Percentiles rank a stretch among this genome's conserved stretches.
phyloP scores from a whole-genome alignment of 2,888 invertebrate genomes.

The Ichneumon xanthorius region DNA sequence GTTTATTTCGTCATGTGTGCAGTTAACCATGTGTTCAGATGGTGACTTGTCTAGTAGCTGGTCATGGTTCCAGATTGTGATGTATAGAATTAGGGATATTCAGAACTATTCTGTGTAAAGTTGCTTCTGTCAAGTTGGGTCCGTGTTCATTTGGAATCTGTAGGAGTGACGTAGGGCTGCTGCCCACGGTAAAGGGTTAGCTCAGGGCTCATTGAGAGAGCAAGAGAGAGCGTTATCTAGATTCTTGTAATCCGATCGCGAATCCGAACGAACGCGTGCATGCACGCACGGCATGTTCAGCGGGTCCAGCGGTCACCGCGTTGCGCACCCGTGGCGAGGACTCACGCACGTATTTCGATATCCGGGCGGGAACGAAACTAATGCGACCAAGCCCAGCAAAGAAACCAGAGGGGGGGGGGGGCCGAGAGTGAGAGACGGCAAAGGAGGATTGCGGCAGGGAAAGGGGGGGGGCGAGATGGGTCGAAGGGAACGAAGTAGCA shows the following conservation, averaged over 20 bases:
- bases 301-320: slow-evolving; percentile 57
- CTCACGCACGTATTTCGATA: slow-evolving; percentile 53
- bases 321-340: slow-evolving; percentile 43
- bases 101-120: too few relatives aligned
- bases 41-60: too few relatives aligned
- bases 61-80: too few relatives aligned
- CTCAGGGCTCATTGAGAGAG: slow-evolving; percentile 7
- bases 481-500: slow-evolving; percentile 49
- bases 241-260: slow-evolving; percentile 77
- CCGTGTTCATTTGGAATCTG: not conserved
- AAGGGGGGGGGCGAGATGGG: slow-evolving; percentile 2
- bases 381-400: slow-evolving; percentile 54
- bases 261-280: slow-evolving; percentile 69
- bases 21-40: too few relatives aligned
- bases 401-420: slow-evolving; percentile 25
- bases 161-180: not conserved
- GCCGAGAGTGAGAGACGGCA: slow-evolving; percentile 20
- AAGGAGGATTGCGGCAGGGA: not conserved
- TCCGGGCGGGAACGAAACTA: slow-evolving; percentile 65
- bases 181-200: not conserved
- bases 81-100: too few relatives aligned
- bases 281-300: slow-evolving; percentile 49
- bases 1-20: too few relatives aligned
- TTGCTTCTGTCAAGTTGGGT: not conserved
- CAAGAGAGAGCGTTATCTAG: slow-evolving; percentile 71